phyloP scores from a whole-genome alignment of 2,888 invertebrate species.

The Apotomis capreana region DNA sequence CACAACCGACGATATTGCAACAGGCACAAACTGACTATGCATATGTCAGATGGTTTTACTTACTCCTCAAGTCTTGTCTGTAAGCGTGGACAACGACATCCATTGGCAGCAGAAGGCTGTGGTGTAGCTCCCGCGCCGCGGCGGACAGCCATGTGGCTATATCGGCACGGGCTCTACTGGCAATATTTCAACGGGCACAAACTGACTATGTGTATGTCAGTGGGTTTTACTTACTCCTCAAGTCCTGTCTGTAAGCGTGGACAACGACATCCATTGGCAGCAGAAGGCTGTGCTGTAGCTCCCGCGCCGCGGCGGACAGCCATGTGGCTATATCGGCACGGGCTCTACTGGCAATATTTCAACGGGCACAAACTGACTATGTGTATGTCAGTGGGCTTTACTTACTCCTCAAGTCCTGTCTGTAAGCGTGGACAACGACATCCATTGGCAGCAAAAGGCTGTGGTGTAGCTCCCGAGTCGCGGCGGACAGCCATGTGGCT shows the following conservation, averaged over 20 bases:
- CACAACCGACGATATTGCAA: conserved; percentile 67
- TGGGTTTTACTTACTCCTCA: conserved; percentile 62
- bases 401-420: conserved; percentile 72
- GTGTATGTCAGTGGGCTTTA: neutral
- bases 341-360: conserved; percentile 68
- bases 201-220: too few species aligned
- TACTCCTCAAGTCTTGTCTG: conserved; percentile 71
- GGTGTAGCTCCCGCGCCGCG: conserved; percentile 70
- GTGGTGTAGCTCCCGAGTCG: conserved; percentile 71
- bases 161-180: conserved; percentile 73
- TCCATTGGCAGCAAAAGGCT: conserved; percentile 74
- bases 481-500: conserved; percentile 69
- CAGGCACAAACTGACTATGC: too few species aligned
- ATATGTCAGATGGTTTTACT: conserved; percentile 45
- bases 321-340: conserved; percentile 70
- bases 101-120: conserved; percentile 72
- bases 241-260: conserved; percentile 72
- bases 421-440: conserved; percentile 70
- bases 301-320: conserved; percentile 70
- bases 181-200: conserved; percentile 52
- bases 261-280: conserved; percentile 73
- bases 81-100: conserved; percentile 73
- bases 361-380: too few species aligned
- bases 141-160: conserved; percentile 68
- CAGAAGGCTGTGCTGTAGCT: conserved; percentile 70